Base-by-base conservation (phyloP, 2,888 invertebrate genomes). In the Nipponacmea schrenckii region DNA sequence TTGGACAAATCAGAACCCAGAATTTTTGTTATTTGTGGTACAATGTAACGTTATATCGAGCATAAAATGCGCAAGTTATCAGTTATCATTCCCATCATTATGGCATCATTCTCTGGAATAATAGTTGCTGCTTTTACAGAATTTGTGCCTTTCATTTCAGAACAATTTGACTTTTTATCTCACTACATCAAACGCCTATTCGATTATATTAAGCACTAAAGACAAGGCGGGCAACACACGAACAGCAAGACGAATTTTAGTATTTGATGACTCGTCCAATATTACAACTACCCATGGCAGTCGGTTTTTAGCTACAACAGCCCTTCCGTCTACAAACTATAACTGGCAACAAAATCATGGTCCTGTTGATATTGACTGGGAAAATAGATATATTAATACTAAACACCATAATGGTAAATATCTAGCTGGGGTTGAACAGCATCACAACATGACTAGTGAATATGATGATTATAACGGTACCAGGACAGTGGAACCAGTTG, bases 391-490 rank as follows among this genome's bases (percentile, higher is more conserved):
- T 56, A 56, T 56, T 14, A 56, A 56, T 24, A 24, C 56, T 12
- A 14, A 24, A 24, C 56, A 56, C 0, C 56, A 56, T 24, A 56
- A 56, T 56, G 56, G 56, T 56, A 20, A 24, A 24, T 56, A 24
- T 56, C 56, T 56, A 56, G 56, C 56, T 24, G 24, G 20, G 24
- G 20, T 31, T 62, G 68, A 12, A 2, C 14, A 63, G 20, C 64
- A 68, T 17, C 31, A 45, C 17, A 68, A 65, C 20, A 62, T 73
- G 26, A 62, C 56, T 10, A 64, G 48, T 46, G 64, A 20, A 20
- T 76, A 76, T 63, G 75, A 76, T 62, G 75, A 76, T 65, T 46
- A 65, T 62, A 68, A 76, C 14, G 71, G 72, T 12, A 67, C 26
- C 39, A 69, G 73, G 39, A 71, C 71, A 8, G 31, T 48, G 1